A percentile compares a stretch with the other conserved stretches of the same genome.
These are phyloP conservation scores for Daboia siamensis DNA, from an alignment of 2,113 vertebrate species.

Conservation along the genomic window DNA sequence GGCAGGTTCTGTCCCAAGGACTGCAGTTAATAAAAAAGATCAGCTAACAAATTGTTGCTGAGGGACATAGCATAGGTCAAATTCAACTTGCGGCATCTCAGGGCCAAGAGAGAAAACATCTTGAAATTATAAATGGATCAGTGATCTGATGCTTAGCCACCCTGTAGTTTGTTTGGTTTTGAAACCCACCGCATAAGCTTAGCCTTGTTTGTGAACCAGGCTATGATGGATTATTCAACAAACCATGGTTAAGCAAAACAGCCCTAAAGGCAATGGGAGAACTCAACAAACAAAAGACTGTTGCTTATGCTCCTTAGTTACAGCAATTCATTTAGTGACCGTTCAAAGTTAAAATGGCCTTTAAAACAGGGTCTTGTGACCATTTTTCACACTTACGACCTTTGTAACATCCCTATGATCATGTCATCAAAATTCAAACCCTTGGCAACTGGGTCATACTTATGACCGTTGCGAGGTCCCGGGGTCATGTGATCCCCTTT, in stretches of 20 bases:
- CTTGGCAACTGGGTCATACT: not conserved
- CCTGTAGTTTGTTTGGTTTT: not conserved
- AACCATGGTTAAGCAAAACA: not conserved
- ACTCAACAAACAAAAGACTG: not conserved
- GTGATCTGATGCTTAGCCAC: not conserved
- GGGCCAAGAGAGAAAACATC: not conserved
- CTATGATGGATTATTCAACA: not conserved
- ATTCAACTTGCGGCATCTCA: not conserved
- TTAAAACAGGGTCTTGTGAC: not conserved
- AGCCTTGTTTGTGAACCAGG: not conserved
- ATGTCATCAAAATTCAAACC: not conserved
- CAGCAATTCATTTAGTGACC: not conserved
- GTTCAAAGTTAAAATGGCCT: not conserved
- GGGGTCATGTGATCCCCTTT: not conserved
- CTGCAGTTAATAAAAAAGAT: not conserved
- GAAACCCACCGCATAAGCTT: not conserved
- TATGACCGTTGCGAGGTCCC: not conserved
- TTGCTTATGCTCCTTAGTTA: not conserved
- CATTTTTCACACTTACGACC: not conserved
- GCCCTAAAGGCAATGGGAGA: not conserved
- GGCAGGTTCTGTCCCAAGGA: not conserved
- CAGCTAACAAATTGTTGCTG: not conserved
- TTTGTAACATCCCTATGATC: not conserved
- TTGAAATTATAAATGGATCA: not conserved
- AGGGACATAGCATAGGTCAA: not conserved